Conservation (phyloP, 2,797 vertebrate genomes). For the Heterohyrax brucei region DNA sequence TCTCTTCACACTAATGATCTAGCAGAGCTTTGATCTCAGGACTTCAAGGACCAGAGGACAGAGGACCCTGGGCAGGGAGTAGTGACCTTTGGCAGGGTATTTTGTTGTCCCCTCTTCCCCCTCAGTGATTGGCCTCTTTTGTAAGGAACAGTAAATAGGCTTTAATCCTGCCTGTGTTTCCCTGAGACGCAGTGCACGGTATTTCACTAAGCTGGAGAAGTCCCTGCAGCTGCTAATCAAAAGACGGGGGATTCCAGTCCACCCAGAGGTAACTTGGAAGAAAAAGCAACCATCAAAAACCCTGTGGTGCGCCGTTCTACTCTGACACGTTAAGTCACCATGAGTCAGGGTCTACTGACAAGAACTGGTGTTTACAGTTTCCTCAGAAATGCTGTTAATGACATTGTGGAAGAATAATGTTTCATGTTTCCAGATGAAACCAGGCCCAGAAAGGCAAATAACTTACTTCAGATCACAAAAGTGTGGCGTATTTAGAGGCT, state of each 20-base stretch:
- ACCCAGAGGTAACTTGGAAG: too few species aligned
- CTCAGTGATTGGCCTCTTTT: neutral
- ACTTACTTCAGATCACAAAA: neutral
- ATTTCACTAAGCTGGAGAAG: neutral
- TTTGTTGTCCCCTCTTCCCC: neutral
- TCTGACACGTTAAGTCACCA: neutral
- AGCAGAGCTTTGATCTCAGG: conserved; percentile 54
- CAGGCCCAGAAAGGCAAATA: neutral
- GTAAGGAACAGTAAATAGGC: neutral
- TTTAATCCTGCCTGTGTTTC: conserved; percentile 4
- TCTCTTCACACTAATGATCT: conserved; percentile 6
- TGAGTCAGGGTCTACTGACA: neutral
- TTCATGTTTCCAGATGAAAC: neutral
- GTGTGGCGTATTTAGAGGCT: neutral
- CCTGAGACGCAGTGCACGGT: neutral
- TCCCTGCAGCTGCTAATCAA: too few species aligned
- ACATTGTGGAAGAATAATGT: neutral
- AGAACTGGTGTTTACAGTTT: neutral
- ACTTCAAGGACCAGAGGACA: neutral
- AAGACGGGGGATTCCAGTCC: too few species aligned
- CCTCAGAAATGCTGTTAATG: neutral
- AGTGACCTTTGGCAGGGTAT: conserved; percentile 66
- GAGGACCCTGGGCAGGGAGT: neutral
- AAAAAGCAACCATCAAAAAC: neutral
- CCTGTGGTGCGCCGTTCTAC: neutral